A percentile compares a stretch with the other conserved stretches of the same genome.
Conservation (phyloP, 1,140 invertebrate genomes). For the Musca domestica region DNA sequence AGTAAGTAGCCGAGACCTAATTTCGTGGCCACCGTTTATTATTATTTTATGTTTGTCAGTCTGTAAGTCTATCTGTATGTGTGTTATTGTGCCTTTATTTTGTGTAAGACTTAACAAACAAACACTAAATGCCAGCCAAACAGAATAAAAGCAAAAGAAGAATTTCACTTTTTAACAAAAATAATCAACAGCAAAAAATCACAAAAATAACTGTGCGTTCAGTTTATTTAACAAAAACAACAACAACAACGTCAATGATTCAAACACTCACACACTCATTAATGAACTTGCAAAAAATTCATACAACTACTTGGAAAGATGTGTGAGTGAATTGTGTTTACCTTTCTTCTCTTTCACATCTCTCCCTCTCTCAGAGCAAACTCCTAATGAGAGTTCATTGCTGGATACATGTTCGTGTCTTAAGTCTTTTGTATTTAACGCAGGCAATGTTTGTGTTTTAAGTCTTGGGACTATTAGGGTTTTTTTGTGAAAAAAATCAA, state of each 20-base stretch:
- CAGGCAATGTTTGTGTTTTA: too few species aligned
- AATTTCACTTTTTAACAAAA: constrained; percentile 20
- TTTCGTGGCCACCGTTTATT: neutral
- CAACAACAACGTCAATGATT: neutral
- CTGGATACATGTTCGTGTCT: too few species aligned
- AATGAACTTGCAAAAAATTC: too few species aligned
- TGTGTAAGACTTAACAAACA: constrained; percentile 23
- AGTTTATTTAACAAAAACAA: neutral
- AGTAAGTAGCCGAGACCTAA: constrained; percentile 15
- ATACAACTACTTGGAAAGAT: too few species aligned
- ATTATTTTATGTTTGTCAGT: neutral
- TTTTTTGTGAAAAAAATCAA: too few species aligned
- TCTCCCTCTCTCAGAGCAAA: too few species aligned
- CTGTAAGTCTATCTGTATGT: neutral
- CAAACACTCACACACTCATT: neutral
- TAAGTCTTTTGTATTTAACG: too few species aligned
- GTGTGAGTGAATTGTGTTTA: too few species aligned
- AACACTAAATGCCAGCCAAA: constrained; percentile 27
- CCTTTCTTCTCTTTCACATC: too few species aligned
- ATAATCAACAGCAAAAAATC: neutral
- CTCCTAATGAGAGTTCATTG: too few species aligned
- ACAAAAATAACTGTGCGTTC: too few species aligned
- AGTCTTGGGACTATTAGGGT: too few species aligned
- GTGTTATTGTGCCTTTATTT: neutral
- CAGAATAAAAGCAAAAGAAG: constrained; percentile 22